phyloP scores from a whole-genome alignment of 2,113 vertebrate genomes.

The Nerophis lumbriciformis region DNA sequence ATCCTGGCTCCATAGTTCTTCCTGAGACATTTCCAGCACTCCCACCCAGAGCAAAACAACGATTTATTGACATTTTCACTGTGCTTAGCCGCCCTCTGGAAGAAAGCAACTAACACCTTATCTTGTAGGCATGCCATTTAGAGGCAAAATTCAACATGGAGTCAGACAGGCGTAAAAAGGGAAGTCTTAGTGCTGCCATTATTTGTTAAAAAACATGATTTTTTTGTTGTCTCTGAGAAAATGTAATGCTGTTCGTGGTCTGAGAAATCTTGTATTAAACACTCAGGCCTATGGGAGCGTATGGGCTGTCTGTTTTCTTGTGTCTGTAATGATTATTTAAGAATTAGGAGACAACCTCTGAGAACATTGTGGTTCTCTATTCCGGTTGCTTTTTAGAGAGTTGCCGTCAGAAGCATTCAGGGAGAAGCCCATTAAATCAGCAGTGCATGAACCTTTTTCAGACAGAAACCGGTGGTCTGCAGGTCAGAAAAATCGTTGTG shows the following conservation, averaged over 20 bases:
- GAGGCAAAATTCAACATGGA: slow-evolving; percentile 41
- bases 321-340: slow-evolving; percentile 27
- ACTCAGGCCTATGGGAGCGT: slow-evolving; percentile 18
- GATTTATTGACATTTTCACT: slow-evolving; percentile 69
- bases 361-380: slow-evolving; percentile 26
- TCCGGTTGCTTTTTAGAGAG: slow-evolving; percentile 37
- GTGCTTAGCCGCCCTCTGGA: slow-evolving; percentile 45
- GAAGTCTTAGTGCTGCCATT: slow-evolving; percentile 34
- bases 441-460: slow-evolving; percentile 53
- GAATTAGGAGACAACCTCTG: slow-evolving; percentile 41
- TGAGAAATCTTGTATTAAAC: slow-evolving; percentile 20
- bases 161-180: slow-evolving; percentile 49
- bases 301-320: slow-evolving; percentile 22
- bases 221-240: slow-evolving; percentile 14
- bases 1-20: slow-evolving; percentile 36
- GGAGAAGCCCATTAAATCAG: slow-evolving; percentile 45
- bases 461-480: slow-evolving; percentile 55
- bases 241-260: slow-evolving; percentile 14
- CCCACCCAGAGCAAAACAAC: slow-evolving; percentile 52
- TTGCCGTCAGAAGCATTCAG: slow-evolving; percentile 54
- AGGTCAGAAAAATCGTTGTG: slow-evolving; percentile 34
- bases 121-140: slow-evolving; percentile 41
- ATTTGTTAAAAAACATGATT: slow-evolving; percentile 30
- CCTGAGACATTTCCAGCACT: slow-evolving; percentile 36
- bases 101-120: slow-evolving; percentile 49